phyloP scores from a whole-genome alignment of 2,797 vertebrate genomes.

The Myotis vivesi region DNA sequence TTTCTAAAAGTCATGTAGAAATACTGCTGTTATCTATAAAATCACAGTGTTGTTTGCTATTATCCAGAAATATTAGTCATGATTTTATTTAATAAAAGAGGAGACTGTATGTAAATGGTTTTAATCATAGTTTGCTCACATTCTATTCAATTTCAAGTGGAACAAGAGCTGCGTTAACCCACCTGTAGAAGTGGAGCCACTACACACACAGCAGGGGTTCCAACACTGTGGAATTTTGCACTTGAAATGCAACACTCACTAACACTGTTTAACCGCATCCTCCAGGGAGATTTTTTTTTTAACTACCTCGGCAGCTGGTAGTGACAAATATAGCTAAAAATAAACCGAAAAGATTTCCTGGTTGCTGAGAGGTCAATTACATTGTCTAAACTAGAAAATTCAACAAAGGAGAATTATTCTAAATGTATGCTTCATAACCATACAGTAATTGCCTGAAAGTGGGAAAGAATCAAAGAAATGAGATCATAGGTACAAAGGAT shows the following conservation, averaged over 20 bases:
- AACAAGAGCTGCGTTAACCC: background rate
- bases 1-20: background rate
- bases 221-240: background rate
- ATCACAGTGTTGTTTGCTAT: background rate
- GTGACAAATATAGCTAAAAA: slow-evolving; percentile 69
- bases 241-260: background rate
- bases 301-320: slow-evolving; percentile 56
- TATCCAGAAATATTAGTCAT: background rate
- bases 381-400: slow-evolving; percentile 61
- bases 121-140: background rate
- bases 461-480: slow-evolving; percentile 45
- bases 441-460: slow-evolving; percentile 20
- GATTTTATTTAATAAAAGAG: background rate
- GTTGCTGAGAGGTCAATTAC: slow-evolving; percentile 47
- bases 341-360: slow-evolving; percentile 51
- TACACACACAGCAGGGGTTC: background rate
- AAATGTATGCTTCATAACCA: slow-evolving; percentile 35
- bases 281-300: slow-evolving; percentile 64
- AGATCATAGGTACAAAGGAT: slow-evolving; percentile 40
- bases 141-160: background rate
- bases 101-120: background rate
- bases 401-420: slow-evolving; percentile 35
- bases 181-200: background rate
- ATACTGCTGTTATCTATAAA: background rate
- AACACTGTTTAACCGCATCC: slow-evolving; percentile 38